Evolutionary conservation across 2,113 vertebrate genomes (phyloP).

Genomic region (Malurus cyaneus): DNA sequence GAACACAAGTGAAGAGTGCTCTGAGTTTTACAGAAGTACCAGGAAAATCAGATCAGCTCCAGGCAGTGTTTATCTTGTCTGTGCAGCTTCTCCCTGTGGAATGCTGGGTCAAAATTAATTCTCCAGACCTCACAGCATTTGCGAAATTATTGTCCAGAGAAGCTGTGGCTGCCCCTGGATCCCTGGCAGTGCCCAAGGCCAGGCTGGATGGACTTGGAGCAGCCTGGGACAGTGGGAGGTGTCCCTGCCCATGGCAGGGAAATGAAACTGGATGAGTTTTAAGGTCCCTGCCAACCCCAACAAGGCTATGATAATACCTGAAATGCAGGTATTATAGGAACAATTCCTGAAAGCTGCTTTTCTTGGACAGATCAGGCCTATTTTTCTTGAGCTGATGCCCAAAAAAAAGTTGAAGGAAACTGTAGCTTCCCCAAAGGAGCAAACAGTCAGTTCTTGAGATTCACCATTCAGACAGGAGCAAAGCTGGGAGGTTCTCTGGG

Average conservation of each 20-base stretch:
- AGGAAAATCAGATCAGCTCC: not conserved
- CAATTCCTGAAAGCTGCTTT: not conserved
- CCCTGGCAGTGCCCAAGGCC: not conserved
- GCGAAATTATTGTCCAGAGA: not conserved
- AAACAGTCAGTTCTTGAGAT: not conserved
- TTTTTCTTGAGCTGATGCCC: not conserved
- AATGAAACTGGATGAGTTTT: not conserved
- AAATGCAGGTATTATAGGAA: not conserved
- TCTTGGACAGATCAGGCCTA: not conserved
- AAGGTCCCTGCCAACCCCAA: not conserved
- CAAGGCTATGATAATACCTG: not conserved
- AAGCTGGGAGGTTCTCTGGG: not conserved
- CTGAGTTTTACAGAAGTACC: not conserved
- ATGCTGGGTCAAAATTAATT: not conserved
- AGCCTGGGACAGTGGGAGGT: rapidly evolving
- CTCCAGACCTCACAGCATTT: not conserved
- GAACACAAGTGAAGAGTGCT: not conserved
- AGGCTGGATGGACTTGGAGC: not conserved
- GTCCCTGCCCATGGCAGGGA: not conserved
- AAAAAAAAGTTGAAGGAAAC: not conserved
- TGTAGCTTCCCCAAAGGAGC: not conserved
- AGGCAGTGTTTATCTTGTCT: not conserved
- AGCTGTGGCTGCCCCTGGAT: not conserved
- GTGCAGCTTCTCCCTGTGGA: not conserved
- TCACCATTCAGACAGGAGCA: not conserved